Evolutionary conservation across 2,888 invertebrate genomes (phyloP), one percentile per base, ranked within the genome.

Genomic region (Anagyrus pseudococci): DNA sequence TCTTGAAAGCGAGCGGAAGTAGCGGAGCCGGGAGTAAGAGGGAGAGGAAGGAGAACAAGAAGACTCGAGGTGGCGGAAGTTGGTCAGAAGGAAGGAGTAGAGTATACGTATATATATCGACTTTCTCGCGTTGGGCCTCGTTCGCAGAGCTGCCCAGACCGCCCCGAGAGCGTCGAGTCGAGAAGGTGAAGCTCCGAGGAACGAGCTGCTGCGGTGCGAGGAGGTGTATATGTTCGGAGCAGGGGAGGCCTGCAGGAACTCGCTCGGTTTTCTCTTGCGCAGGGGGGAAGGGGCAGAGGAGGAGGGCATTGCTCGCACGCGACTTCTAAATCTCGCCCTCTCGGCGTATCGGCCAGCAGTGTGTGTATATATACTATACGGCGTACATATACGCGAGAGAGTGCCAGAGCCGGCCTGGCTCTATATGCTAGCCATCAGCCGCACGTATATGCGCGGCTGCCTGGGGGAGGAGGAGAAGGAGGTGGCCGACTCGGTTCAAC

Each of bases 401-500:
- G n/a, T n/a, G n/a, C 29, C 29, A 29, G 6, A 10, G 29, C 29
- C 29, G 29, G 10, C 29, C 29, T 29, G 10, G 4, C 29, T 7
- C 6, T 29, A 29, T 29, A 29, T 10, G 4, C 29, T 10, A 10
- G 43, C 43, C 25, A 13, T n/a, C 29, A 19, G 17, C 54, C 17
- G 19, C 25, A 29, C 10, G 44, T 54, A 26, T 15, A 4, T 7
- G 44, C 8, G 22, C 10, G 26, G 26, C 23, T 13, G 43, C 40
- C 17, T 20, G 40, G n/a, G 37, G 22, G 43, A 40, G 23, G 7
- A 29, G 13, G 44, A 59, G 46, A 53, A 26, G 37, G 44, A 19
- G 20, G 44, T 8, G 19, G 13, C 44, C 10, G 17, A 22, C 49
- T 41, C 60, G 67, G 69, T 67, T 65, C 68, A 68, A 66, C 68